phyloP scores from a whole-genome alignment of 2,888 invertebrate species.

The Coremacera marginata region DNA sequence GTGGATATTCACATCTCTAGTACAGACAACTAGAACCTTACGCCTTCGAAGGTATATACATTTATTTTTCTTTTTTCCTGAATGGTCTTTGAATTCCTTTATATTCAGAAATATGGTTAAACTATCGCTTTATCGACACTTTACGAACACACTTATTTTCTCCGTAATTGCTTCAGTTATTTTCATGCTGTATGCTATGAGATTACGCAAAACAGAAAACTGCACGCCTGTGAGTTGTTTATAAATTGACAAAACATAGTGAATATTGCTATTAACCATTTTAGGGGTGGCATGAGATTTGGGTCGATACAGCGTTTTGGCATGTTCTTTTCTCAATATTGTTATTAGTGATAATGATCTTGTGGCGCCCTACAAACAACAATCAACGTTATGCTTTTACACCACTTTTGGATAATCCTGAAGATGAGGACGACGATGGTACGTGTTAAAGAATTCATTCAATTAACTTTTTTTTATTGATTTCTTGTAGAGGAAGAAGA shows the following conservation, averaged over 20 bases:
- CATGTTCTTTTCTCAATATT: constrained; percentile 91
- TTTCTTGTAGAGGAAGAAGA: constrained; percentile 78
- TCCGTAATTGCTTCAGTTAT: constrained; percentile 90
- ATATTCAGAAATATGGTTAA: constrained; percentile 86
- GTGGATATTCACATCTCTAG: constrained; percentile 92
- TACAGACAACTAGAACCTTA: constrained; percentile 90
- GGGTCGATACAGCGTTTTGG: constrained; percentile 97
- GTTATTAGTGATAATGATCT: constrained; percentile 90
- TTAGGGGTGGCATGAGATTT: constrained; percentile 90
- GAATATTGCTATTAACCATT: neutral
- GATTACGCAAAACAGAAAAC: constrained; percentile 79
- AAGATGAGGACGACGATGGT: constrained; percentile 82
- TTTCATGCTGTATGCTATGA: constrained; percentile 94
- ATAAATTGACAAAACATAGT: neutral
- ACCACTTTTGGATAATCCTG: constrained; percentile 86
- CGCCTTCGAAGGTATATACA: constrained; percentile 77
- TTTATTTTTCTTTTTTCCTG: neutral
- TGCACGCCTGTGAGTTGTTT: constrained; percentile 77
- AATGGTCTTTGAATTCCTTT: constrained; percentile 28
- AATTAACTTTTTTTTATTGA: neutral
- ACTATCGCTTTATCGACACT: constrained; percentile 89
- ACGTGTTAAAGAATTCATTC: constrained; percentile 18
- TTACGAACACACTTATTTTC: constrained; percentile 93
- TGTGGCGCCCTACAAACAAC: constrained; percentile 96
- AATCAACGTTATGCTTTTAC: constrained; percentile 96